Conservation (phyloP, 2,797 vertebrate genomes). For the Oceanodroma leucorhoa region DNA sequence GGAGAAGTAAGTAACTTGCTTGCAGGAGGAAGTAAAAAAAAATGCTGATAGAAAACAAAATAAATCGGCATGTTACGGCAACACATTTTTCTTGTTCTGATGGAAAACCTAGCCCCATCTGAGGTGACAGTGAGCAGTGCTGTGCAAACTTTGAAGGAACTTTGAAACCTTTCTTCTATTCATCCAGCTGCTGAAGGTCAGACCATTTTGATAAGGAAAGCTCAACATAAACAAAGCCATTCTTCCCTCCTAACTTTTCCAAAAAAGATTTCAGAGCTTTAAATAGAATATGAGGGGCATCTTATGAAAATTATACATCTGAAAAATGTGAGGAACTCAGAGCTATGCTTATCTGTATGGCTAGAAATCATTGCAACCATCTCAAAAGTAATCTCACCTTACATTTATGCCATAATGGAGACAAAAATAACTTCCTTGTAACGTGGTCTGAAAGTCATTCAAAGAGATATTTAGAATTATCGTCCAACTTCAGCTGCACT, state of each 20-base stretch:
- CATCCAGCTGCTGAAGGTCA: neutral
- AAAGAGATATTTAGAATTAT: conserved; percentile 71
- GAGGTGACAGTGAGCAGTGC: neutral
- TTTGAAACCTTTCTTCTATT: neutral
- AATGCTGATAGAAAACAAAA: neutral
- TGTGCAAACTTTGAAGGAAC: neutral
- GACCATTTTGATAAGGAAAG: neutral
- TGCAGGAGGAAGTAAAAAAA: neutral
- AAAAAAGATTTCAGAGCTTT: conserved; percentile 6
- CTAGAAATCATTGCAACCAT: conserved; percentile 38
- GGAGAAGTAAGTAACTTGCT: neutral
- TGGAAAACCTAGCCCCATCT: neutral
- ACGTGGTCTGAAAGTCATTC: conserved; percentile 34
- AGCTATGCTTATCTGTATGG: conserved; percentile 26
- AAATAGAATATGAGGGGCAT: conserved; percentile 18
- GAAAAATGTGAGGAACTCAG: conserved; percentile 31
- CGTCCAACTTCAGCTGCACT: conserved; percentile 40
- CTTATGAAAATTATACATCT: conserved; percentile 38
- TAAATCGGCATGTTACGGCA: neutral
- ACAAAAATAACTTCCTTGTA: conserved; percentile 57
- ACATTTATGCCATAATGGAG: conserved; percentile 10
- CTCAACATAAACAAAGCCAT: neutral
- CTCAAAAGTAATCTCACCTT: conserved; percentile 51
- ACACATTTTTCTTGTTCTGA: neutral
- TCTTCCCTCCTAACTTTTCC: conserved; percentile 26